These are phyloP conservation scores for Nematostella vectensis DNA, from an alignment of 92 coral and sea anemone species.

Conservation along the genomic window DNA sequence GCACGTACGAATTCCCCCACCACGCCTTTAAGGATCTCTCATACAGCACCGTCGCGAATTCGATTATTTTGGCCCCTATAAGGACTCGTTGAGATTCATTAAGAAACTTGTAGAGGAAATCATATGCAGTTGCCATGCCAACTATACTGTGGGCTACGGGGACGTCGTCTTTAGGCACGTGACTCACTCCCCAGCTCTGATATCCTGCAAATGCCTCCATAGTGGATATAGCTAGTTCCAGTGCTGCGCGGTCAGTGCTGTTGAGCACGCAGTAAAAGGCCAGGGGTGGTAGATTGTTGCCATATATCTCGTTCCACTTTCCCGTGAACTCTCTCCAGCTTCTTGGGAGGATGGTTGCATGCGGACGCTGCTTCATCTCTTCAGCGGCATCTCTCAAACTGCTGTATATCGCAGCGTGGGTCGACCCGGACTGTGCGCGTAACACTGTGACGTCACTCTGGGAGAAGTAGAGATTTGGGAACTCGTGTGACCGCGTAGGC, in stretches of 20 bases:
- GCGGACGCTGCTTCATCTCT: slow-evolving; percentile 20
- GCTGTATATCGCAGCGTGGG: slow-evolving; percentile 53
- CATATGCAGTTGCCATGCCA: slow-evolving; percentile 81
- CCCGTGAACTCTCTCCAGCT: slow-evolving; percentile 48
- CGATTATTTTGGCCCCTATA: slow-evolving; percentile 23
- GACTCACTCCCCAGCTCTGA: slow-evolving; percentile 63
- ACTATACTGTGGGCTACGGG: slow-evolving; percentile 85
- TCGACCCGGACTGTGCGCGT: slow-evolving; percentile 39
- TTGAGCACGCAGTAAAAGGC: slow-evolving; percentile 78
- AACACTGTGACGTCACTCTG: slow-evolving; percentile 34
- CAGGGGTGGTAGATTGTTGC: slow-evolving; percentile 53
- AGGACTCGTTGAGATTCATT: slow-evolving; percentile 29
- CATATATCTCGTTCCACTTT: slow-evolving; percentile 77
- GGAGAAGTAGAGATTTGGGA: slow-evolving; percentile 43
- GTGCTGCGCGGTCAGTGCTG: slow-evolving; percentile 42
- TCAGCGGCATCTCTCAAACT: slow-evolving; percentile 38
- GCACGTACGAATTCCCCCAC: slow-evolving; percentile 79
- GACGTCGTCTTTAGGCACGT: slow-evolving; percentile 57
- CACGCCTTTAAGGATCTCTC: slow-evolving; percentile 33
- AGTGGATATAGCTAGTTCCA: slow-evolving; percentile 35
- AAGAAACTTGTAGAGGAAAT: slow-evolving; percentile 48
- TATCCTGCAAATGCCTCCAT: slow-evolving; percentile 42
- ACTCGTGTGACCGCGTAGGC: no score
- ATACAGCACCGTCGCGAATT: slow-evolving; percentile 36
- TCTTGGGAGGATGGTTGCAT: slow-evolving; percentile 40